Base-by-base conservation (phyloP, 2,888 invertebrate species). In the Latrodectus hesperus region DNA sequence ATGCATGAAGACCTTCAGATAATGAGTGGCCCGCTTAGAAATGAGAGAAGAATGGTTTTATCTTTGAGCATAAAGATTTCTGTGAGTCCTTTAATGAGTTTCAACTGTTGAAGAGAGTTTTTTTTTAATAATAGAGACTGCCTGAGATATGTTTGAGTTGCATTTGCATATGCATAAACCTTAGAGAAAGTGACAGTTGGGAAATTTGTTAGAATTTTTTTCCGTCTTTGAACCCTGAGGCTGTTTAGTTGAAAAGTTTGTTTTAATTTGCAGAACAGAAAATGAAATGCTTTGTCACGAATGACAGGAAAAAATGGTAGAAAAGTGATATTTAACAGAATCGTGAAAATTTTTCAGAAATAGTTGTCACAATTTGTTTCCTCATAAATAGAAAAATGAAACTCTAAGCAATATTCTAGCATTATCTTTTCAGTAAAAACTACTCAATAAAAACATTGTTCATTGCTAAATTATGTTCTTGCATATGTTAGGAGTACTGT, bases 141-240 rank as follows among this genome's bases (percentile, higher is more conserved):
- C 17, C 11, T 12, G 52, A 10, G 74, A 60, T 14, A 52, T 68
- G 53, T 55, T 78, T 68, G 49, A 65, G 65, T 51, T 65, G 53
- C 22, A 78, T 78, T 78, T 78, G 77, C 77, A 78, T 78, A 78
- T 78, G 77, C 77, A 78, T 78, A 68, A 78, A 68, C 9, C 53
- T 55, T 11, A 38, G 77, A 53, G 26, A 53, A 68, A 26, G 77
- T 68, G 77, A 78, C 77, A 78, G 68, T 78, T 68, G 77, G 11
- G 65, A 65, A 76, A 65, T 65, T 38, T 17, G 76, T 76, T 65
- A 52, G 53, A 55, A 17, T 67, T 51, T 67, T 52, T 77, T 77
- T 38, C 14, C 53, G 73, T 26, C 60, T 64, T 60, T 9, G 55
- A 22, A 26, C 22, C 52, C 60, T 16, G 26, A 60, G 52, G 38